These are phyloP conservation scores for Temnothorax rugatulus DNA, from an alignment of 2,888 invertebrate genomes.

Conservation along the genomic window DNA sequence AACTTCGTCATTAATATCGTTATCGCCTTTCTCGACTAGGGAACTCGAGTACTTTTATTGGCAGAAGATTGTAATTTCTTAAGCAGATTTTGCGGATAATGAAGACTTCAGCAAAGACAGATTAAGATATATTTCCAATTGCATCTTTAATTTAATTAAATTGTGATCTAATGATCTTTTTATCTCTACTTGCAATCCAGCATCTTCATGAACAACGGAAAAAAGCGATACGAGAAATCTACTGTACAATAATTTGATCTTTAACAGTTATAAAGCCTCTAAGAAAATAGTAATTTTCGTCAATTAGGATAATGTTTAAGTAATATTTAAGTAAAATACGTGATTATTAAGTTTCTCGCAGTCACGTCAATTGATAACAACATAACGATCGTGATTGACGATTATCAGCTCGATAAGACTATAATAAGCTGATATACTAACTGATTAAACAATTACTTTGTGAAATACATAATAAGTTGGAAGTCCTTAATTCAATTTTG, in stretches of 20 bases:
- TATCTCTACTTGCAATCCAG: not conserved
- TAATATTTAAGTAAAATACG: not conserved
- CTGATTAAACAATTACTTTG: slow-evolving; percentile 1
- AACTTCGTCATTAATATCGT: not conserved
- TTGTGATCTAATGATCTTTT: not conserved
- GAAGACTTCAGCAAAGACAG: not conserved
- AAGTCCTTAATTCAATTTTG: not conserved
- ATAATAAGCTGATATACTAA: not conserved
- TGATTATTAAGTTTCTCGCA: slow-evolving; percentile 14
- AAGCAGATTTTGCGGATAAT: not conserved
- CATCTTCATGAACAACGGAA: not conserved
- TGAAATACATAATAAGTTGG: not conserved
- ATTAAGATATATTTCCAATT: not conserved
- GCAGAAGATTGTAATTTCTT: not conserved
- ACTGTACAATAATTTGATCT: not conserved
- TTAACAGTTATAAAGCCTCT: not conserved
- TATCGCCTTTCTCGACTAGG: not conserved
- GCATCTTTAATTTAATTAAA: slow-evolving; percentile 21
- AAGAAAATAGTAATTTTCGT: not conserved
- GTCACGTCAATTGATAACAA: not conserved
- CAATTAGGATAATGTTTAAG: not conserved
- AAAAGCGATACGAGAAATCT: not conserved
- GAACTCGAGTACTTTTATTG: not conserved
- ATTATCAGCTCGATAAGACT: not conserved
- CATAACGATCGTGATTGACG: not conserved